Evolutionary conservation across 2,113 vertebrate species (phyloP), one percentile per base, ranked within the genome.

Genomic region (Parotia lawesii): DNA sequence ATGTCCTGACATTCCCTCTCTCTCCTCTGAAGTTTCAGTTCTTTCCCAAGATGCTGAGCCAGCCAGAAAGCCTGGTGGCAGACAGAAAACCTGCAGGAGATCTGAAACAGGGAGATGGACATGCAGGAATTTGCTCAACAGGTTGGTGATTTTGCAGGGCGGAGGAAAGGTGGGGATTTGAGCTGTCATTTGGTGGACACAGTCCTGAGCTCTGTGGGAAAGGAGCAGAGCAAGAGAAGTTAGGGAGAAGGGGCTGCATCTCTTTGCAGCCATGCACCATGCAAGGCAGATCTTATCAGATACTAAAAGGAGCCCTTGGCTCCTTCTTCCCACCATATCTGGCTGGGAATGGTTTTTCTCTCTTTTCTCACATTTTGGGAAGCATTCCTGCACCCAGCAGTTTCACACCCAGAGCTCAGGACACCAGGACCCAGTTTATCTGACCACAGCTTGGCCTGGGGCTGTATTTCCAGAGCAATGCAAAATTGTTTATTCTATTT

Each of bases 21-120:
- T 71, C 19, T 77, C 6, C 7, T 67, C 35, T 78, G 65, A 79
- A 57, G 18, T 78, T 73, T 50, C 0, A 0, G 2, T 12, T 54
- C 33, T 50, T 87, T 70, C 23, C 22, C 37, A 44, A 78, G 48
- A 37, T 19, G 27, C 15, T 51, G 24, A 85, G 19, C 11, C 2
- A 3, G 1, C 1, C 67, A 82, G 87, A 73, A 82, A 57, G 8
- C 11, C 10, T 42, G 6, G 10, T 28, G 11, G n/a, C 28, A 54
- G 47, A 19, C 12, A 38, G 23, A 69, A 89, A 65, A 76, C 4
- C 5, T 25, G 7, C 9, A 3, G 3, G 21, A 71, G 8, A 75
- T 37, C 58, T 65, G 18, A 87, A 48, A 48, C 0, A 62, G 5
- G n/a, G n/a, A 69, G 28, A 61, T 8, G 20, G 21, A 47, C 0